Conservation (phyloP, 2,888 invertebrate genomes). For the Pasiphila rectangulata region DNA sequence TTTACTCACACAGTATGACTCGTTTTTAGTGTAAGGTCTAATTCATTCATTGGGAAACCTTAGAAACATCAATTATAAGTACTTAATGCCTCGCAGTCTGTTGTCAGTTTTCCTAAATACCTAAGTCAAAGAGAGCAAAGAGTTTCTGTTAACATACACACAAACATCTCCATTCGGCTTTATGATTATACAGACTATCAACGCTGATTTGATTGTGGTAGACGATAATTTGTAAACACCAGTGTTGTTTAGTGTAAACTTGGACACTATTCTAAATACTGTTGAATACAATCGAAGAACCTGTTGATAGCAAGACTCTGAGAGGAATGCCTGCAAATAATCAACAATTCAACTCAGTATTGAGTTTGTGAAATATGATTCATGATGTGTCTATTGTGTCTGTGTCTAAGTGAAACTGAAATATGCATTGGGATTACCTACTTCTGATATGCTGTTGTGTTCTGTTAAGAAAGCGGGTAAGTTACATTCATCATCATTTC, state of each 20-base stretch:
- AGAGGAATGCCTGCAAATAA: constrained; percentile 49
- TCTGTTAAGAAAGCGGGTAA: constrained; percentile 43
- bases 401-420: constrained; percentile 36
- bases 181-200: neutral
- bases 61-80: too few relatives aligned
- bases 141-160: too few relatives aligned
- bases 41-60: too few relatives aligned
- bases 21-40: too few relatives aligned
- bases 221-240: constrained; percentile 74
- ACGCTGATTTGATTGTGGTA: constrained; percentile 61
- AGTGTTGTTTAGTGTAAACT: constrained; percentile 57
- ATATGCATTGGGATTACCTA: constrained; percentile 46
- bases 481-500: too few relatives aligned
- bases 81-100: too few relatives aligned
- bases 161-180: neutral
- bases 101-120: neutral
- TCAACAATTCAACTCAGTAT: constrained; percentile 5
- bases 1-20: too few relatives aligned
- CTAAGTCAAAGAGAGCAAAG: too few relatives aligned
- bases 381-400: too few relatives aligned
- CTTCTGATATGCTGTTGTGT: constrained; percentile 36
- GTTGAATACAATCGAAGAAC: constrained; percentile 57
- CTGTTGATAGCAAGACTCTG: constrained; percentile 59
- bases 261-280: constrained; percentile 56
- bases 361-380: too few relatives aligned